Evolutionary conservation across 1,140 invertebrate species (phyloP).

Genomic region (Brachionus manjavacas): DNA sequence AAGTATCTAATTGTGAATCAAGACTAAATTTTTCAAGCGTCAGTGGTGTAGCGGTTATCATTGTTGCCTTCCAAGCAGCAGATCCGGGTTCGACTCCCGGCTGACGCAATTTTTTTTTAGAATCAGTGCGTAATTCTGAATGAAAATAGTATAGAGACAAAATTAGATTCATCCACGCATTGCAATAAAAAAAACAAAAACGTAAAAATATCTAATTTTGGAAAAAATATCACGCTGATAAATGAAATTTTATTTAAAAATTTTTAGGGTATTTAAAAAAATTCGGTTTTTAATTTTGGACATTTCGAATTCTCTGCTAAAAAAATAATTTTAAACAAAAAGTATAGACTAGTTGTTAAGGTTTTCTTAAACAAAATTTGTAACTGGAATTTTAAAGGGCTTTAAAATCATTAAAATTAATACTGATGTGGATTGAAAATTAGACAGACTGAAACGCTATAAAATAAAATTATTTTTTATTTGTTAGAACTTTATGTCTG

Average conservation of each 20-base stretch:
- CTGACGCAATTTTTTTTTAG: conserved; percentile 52
- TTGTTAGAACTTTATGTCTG: not conserved
- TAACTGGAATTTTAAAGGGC: conserved; percentile 60
- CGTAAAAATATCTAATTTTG: not conserved
- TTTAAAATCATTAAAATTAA: conserved; percentile 62
- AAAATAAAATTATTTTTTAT: not conserved
- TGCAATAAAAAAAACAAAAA: not conserved
- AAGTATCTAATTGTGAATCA: no score
- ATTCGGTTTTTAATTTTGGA: no score
- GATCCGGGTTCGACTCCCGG: conserved; percentile 87
- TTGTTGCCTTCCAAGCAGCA: conserved; percentile 89
- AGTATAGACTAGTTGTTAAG: not conserved
- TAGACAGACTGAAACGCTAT: conserved; percentile 3
- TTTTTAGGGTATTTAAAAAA: no score
- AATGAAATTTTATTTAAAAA: not conserved
- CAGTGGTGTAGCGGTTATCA: conserved; percentile 82
- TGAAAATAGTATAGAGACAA: conserved; percentile 64
- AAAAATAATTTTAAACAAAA: no score
- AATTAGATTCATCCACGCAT: not conserved
- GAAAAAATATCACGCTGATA: not conserved
- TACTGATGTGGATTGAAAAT: conserved; percentile 70
- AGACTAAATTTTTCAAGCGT: conserved; percentile 54
- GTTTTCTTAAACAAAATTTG: conserved; percentile 57
- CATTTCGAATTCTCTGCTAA: no score
- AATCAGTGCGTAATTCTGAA: conserved; percentile 66